Evolutionary conservation across 2,113 vertebrate genomes (phyloP), one percentile per base, ranked within the genome.

Genomic region (Siphamia tubifer): DNA sequence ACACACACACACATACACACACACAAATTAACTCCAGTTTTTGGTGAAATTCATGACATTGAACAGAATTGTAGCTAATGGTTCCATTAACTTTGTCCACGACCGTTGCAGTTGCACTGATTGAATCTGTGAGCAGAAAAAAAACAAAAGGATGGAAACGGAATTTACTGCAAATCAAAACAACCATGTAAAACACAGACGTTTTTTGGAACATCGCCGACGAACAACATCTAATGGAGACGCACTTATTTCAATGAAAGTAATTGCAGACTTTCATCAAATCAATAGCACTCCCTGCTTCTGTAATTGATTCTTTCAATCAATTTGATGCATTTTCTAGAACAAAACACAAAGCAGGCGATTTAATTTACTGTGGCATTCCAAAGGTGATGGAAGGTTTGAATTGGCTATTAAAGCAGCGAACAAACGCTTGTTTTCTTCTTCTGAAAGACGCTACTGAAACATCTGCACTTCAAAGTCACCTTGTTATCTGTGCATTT

Each of bases 321-420:
- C 85, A 87, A 90, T 91, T 83, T 90, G 87, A 89, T 86, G 87
- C 80, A 87, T 87, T 91, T 86, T 90, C 86, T 77, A 82, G 87
- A 85, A 87, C 81, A 87, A 88, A 89, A 89, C 83, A 66, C 80
- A 87, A 89, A 80, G 84, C 84, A 85, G 79, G 83, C 73, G 63
- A 84, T 90, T 86, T 79, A 86, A 91, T 90, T 90, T 91, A 89
- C 86, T 85, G 83, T 77, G 81, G 82, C 83, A 85, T 86, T 82
- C 79, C 68, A 86, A 90, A 84, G 83, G 87, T 89, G 89, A 91
- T 87, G 74, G 81, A 89, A 89, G 56, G 77, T 81, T 86, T 88
- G 85, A 80, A 89, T 88, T 88, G 82, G 86, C 78, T 88, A 89
- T 91, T 91, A 87, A 81, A 84, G 71, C 81, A 82, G 63, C 74